phyloP scores from a whole-genome alignment of 2,888 invertebrate species.

The Tenthredo mesomela region DNA sequence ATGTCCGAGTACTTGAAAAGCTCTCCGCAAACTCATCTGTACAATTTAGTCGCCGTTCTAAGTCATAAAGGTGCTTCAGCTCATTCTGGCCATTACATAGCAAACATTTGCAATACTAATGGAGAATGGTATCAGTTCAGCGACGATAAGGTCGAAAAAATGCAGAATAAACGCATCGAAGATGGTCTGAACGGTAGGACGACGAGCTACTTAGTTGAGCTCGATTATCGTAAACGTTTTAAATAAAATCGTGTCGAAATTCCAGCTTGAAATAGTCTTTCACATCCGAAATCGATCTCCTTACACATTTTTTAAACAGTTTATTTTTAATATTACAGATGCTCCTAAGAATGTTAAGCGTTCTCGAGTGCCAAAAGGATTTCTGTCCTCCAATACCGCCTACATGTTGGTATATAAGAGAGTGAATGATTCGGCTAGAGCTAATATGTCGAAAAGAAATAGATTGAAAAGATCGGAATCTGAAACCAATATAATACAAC shows the following conservation, averaged over 20 bases:
- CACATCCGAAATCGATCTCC: background rate
- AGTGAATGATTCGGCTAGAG: conserved; percentile 33
- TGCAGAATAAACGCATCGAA: conserved; percentile 76
- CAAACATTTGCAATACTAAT: conserved; percentile 76
- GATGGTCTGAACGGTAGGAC: conserved; percentile 63
- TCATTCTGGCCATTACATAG: conserved; percentile 84
- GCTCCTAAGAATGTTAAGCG: conserved; percentile 71
- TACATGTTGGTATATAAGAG: conserved; percentile 83
- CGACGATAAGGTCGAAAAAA: conserved; percentile 80
- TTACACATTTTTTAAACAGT: background rate
- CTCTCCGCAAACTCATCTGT: conserved; percentile 74
- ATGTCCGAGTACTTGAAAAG: conserved; percentile 79
- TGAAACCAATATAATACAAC: conserved; percentile 9
- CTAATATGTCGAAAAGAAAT: conserved; percentile 31
- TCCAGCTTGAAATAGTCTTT: background rate
- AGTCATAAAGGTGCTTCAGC: conserved; percentile 84
- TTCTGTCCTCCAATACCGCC: conserved; percentile 81
- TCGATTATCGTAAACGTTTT: conserved; percentile 23
- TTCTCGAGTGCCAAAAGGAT: conserved; percentile 76
- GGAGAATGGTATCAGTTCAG: conserved; percentile 84
- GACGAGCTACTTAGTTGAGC: background rate
- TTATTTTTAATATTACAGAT: conserved; percentile 62
- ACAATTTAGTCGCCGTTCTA: conserved; percentile 83
- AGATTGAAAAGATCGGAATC: conserved; percentile 28
- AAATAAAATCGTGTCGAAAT: background rate